Percentiles rank a stretch among this genome's conserved stretches.
Evolutionary conservation across 2,113 vertebrate species (phyloP).

Genomic region (Aramus guarauna): DNA sequence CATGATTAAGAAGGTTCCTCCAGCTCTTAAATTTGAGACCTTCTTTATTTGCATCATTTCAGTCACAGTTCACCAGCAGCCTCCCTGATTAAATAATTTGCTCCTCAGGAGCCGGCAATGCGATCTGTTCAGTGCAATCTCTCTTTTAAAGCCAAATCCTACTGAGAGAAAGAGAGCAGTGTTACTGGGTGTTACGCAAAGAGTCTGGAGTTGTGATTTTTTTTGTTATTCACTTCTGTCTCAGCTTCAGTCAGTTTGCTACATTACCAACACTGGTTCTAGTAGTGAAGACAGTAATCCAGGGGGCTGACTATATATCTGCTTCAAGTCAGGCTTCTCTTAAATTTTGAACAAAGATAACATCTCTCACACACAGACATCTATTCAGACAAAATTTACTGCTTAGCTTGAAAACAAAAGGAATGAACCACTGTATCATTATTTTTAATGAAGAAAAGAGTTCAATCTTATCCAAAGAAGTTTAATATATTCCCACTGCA

Average conservation of each 20-base stretch:
- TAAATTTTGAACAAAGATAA: background rate
- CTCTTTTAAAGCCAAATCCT: background rate
- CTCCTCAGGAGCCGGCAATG: background rate
- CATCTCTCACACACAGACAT: background rate
- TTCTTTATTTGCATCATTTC: background rate
- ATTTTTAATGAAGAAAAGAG: background rate
- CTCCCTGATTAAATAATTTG: background rate
- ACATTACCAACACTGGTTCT: background rate
- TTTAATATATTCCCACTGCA: background rate
- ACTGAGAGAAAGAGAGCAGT: background rate
- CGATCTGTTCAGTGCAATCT: background rate
- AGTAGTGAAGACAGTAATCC: background rate
- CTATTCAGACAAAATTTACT: background rate
- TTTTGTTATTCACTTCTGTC: background rate
- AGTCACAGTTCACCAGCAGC: background rate
- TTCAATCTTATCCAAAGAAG: background rate
- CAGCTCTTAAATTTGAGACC: background rate
- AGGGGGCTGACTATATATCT: background rate
- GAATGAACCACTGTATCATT: background rate
- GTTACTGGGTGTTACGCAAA: background rate
- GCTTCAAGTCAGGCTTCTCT: background rate
- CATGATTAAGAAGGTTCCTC: background rate
- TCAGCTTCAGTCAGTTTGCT: background rate
- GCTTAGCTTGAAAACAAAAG: background rate
- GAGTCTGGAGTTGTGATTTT: background rate